Base-by-base conservation (phyloP, 2,888 invertebrate genomes). In the Rhamnusium bicolor region DNA sequence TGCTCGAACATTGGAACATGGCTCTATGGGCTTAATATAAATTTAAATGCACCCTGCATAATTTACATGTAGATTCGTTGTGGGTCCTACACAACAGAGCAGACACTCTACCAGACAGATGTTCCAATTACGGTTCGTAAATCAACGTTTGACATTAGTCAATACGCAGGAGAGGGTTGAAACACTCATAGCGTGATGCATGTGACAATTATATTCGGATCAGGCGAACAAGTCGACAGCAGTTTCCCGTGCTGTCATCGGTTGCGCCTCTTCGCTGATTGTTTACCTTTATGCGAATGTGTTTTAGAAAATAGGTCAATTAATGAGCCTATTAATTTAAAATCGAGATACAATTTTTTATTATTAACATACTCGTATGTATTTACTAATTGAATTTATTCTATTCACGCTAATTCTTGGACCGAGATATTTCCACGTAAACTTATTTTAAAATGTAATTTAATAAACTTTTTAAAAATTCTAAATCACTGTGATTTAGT, bases 1-100 rank as follows among this genome's bases (percentile, higher is more conserved):
- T 51, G 58, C 51, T 51, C 24, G 58, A 60, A 61, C 60, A 46
- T 53, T 19, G 29, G 65, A 19, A 40, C 53, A 66, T 46, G 61
- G 60, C 68, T 68, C 63, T 63, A 58, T 51, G 58, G 66, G 66
- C 66, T 40, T 72, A 71, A 76, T 76, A 78, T 79, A 76, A 76
- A 78, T 78, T 76, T 73, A 72, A 75, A 78, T 76, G 75, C 74
- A 72, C 76, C 74, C 78, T 62, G 67, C 67, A 75, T 72, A 76
- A 80, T 80, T 80, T 80, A 80, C 77, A 80, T 77, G 77, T 68
- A 75, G 75, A 77, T 80, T 72, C 65, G 32, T 16, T 19, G 16
- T 14, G n/a, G 58, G 32, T 29, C 58, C 32, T 29, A 58, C 65
- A 40, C 51, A 32, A 65, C 65, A 32, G 63, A 16, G 14, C 51